Percentiles rank a stretch among this genome's conserved stretches.
Evolutionary conservation across 2,888 invertebrate species (phyloP).

Genomic region (Aleiodes leptofemur): DNA sequence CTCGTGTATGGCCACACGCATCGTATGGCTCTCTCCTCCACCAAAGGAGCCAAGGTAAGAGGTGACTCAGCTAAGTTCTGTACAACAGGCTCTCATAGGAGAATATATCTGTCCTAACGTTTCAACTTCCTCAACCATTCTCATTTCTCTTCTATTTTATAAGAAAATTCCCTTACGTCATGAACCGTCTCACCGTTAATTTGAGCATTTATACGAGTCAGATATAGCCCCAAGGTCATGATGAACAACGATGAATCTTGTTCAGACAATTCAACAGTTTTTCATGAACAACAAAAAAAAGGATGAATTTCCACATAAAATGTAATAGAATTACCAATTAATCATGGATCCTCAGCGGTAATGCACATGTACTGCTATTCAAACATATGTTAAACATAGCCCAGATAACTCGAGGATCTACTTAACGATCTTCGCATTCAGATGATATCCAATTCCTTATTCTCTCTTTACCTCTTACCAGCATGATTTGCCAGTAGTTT

Average conservation of each 20-base stretch:
- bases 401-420: background rate
- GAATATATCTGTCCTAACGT: background rate
- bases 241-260: too few relatives aligned
- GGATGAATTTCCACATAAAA: background rate
- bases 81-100: conserved; percentile 19
- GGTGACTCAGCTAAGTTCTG: conserved; percentile 39
- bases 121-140: background rate
- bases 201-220: background rate
- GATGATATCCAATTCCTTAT: background rate
- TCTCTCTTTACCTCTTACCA: background rate
- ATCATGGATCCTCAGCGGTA: background rate
- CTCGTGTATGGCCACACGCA: conserved; percentile 44
- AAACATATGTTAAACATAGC: conserved; percentile 1
- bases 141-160: background rate
- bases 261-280: too few relatives aligned
- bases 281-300: background rate
- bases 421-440: background rate
- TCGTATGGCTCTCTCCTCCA: conserved; percentile 22
- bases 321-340: background rate
- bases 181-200: background rate
- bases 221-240: background rate
- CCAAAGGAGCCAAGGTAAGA: conserved; percentile 34
- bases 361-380: background rate
- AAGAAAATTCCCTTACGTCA: background rate
- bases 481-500: background rate